Evolutionary conservation across 2,797 vertebrate species (phyloP).

Genomic region (Limosa lapponica): DNA sequence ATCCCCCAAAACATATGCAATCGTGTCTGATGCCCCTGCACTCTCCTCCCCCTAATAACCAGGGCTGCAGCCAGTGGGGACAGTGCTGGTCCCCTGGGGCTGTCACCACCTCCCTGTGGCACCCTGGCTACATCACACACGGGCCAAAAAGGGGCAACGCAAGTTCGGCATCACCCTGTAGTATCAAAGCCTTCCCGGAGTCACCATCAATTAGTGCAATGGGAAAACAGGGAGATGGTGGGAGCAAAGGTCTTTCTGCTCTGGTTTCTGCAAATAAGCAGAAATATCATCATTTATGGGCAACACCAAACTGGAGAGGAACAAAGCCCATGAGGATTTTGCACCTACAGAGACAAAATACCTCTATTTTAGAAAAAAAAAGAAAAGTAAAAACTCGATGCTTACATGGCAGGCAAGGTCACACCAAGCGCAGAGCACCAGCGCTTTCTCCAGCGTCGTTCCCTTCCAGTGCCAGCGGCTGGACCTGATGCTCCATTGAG

Average conservation of each 20-base stretch:
- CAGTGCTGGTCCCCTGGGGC: not conserved
- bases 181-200: not conserved
- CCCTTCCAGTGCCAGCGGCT: not conserved
- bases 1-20: not conserved
- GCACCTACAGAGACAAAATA: not conserved
- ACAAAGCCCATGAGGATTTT: not conserved
- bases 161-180: no score
- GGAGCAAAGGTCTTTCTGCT: not conserved
- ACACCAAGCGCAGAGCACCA: rapidly evolving
- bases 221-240: not conserved
- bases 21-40: rapidly evolving
- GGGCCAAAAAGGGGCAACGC: rapidly evolving
- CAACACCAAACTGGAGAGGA: not conserved
- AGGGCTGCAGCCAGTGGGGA: rapidly evolving
- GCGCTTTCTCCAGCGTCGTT: not conserved
- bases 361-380: not conserved
- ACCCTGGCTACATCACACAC: rapidly evolving
- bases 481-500: not conserved
- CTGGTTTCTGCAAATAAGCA: not conserved
- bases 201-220: rapidly evolving
- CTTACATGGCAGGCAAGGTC: not conserved
- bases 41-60: not conserved
- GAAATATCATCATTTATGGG: not conserved
- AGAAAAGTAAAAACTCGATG: not conserved
- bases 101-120: not conserved